Evolutionary conservation across 2,113 vertebrate genomes (phyloP).

Genomic region (Lophura nycthemera): DNA sequence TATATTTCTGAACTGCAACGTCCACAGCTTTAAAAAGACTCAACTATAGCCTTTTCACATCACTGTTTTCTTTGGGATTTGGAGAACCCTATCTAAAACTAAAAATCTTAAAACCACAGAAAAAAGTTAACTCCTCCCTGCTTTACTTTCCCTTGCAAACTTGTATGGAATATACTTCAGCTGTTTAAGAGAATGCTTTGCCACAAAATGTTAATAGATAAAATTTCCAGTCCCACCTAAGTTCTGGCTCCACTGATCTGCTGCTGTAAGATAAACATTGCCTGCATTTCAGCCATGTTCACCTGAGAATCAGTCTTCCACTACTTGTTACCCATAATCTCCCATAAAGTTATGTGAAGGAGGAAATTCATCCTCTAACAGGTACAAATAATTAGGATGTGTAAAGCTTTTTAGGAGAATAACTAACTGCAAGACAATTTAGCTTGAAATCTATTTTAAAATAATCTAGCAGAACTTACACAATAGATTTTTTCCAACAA

Average conservation of each 20-base stretch:
- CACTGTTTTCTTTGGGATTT: not conserved
- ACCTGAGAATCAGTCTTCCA: not conserved
- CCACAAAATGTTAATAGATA: not conserved
- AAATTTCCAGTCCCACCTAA: not conserved
- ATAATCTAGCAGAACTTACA: not conserved
- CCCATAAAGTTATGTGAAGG: not conserved
- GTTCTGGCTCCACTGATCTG: not conserved
- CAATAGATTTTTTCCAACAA: not conserved
- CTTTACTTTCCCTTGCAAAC: not conserved
- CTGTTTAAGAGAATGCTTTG: not conserved
- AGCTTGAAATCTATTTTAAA: not conserved
- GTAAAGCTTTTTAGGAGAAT: not conserved
- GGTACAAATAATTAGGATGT: not conserved
- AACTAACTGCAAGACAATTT: not conserved
- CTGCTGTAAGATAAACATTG: not conserved
- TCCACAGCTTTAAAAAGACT: not conserved
- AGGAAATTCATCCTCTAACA: not conserved
- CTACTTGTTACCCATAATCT: not conserved
- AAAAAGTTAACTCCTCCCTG: fast-evolving
- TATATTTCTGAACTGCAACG: not conserved
- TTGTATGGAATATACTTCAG: not conserved
- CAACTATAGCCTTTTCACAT: not conserved
- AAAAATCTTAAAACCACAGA: not conserved
- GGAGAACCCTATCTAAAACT: not conserved
- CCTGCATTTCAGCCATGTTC: not conserved